Conservation (phyloP, 2,797 vertebrate genomes). For the Masticophis lateralis region DNA sequence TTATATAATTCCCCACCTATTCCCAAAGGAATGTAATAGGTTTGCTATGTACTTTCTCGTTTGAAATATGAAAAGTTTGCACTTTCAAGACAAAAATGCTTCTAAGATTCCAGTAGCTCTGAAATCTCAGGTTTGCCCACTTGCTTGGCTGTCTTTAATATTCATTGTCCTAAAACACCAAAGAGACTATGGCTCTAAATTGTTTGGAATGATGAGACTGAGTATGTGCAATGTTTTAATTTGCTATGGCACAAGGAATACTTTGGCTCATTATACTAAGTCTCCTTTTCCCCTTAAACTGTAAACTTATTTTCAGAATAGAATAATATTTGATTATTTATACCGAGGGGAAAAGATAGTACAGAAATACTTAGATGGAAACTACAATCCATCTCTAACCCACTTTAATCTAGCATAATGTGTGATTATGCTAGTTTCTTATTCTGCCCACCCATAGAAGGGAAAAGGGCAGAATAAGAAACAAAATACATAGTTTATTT, state of each 20-base stretch:
- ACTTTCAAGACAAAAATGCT: background rate
- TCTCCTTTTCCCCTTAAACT: conserved; percentile 37
- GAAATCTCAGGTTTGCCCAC: conserved; percentile 7
- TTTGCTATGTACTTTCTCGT: background rate
- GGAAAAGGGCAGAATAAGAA: background rate
- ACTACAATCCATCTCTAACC: background rate
- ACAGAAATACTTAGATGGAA: conserved; percentile 5
- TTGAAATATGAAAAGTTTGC: background rate
- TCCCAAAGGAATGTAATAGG: background rate
- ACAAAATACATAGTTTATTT: background rate
- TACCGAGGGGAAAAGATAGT: background rate
- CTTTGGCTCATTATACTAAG: conserved; percentile 11
- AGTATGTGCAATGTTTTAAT: conserved; percentile 24
- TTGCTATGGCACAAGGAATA: conserved; percentile 38
- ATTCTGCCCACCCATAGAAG: background rate
- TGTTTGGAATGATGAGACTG: conserved; percentile 19
- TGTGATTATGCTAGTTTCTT: no score
- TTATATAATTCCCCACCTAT: background rate
- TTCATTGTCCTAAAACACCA: background rate
- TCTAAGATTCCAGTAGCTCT: conserved; percentile 24
- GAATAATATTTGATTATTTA: background rate
- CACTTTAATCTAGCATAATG: background rate
- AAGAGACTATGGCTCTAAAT: background rate
- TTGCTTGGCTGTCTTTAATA: background rate
- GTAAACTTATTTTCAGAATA: background rate